Evolutionary conservation across 2,888 invertebrate genomes (phyloP).

Genomic region (Caenorhabditis sulstoni): DNA sequence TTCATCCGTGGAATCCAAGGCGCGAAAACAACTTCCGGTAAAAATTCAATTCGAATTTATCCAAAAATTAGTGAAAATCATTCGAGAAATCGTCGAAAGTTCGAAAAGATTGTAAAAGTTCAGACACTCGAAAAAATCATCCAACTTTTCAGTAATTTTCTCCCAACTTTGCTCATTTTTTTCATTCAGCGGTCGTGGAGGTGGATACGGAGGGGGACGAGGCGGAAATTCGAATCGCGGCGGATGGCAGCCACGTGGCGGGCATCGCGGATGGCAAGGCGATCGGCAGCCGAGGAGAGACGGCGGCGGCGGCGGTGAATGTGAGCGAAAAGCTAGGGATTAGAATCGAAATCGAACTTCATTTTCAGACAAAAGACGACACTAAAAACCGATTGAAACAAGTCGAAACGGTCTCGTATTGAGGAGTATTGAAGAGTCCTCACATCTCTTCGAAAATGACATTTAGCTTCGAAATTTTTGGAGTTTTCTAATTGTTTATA

Average conservation of each 20-base stretch:
- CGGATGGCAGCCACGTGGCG: conserved; percentile 34
- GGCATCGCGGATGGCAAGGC: conserved; percentile 19
- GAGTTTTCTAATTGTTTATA: not conserved
- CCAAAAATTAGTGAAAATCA: not conserved
- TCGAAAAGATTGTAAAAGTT: not conserved
- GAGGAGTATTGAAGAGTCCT: no score
- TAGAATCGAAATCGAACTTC: no score
- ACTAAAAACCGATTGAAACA: no score
- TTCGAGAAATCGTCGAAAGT: not conserved
- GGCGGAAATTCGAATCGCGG: conserved; percentile 24
- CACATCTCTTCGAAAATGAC: no score
- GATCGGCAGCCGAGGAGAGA: conserved; percentile 23
- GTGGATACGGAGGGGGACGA: conserved; percentile 19
- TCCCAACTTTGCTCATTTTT: not conserved
- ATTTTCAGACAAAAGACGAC: no score
- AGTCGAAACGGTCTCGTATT: no score
- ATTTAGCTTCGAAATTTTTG: not conserved
- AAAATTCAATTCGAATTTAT: not conserved
- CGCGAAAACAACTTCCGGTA: conserved; percentile 27
- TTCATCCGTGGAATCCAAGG: conserved; percentile 52
- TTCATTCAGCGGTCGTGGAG: conserved; percentile 25
- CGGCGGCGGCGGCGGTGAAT: not conserved
- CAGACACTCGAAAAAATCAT: not conserved
- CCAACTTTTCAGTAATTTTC: not conserved
- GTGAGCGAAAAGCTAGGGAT: no score